These are phyloP conservation scores for Acleris literana DNA, from an alignment of 2,888 invertebrate genomes.

Conservation along the genomic window DNA sequence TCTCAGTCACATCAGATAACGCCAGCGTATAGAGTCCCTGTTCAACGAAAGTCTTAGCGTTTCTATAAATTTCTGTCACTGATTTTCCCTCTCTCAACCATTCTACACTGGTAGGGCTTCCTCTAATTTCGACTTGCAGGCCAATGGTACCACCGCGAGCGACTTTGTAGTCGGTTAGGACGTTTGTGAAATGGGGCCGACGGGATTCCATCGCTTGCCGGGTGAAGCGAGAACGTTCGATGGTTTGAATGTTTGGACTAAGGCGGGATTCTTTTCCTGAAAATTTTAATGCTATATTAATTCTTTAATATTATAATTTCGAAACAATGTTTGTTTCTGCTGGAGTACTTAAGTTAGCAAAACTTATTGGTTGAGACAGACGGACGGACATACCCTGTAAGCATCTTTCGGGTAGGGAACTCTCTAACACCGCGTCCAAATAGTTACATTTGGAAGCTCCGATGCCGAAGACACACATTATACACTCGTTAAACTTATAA, in stretches of 20 bases:
- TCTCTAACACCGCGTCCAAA: too few species aligned
- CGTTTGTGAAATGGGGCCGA: slow-evolving; percentile 87
- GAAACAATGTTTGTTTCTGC: too few species aligned
- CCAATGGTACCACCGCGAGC: slow-evolving; percentile 91
- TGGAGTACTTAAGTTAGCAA: too few species aligned
- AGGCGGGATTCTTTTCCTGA: slow-evolving; percentile 62
- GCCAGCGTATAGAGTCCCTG: slow-evolving; percentile 89
- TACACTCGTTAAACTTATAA: too few species aligned
- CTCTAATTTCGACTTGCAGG: slow-evolving; percentile 90
- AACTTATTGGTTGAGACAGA: too few species aligned
- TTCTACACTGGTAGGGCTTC: slow-evolving; percentile 88
- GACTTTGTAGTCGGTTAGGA: slow-evolving; percentile 88
- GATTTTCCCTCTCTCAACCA: slow-evolving; percentile 88
- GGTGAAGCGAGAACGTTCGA: slow-evolving; percentile 62
- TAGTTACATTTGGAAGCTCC: too few species aligned
- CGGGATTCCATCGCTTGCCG: slow-evolving; percentile 76
- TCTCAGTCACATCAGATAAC: slow-evolving; percentile 87
- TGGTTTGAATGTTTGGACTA: slow-evolving; percentile 61
- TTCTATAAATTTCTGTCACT: slow-evolving; percentile 82
- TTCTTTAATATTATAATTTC: too few species aligned
- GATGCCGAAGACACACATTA: too few species aligned
- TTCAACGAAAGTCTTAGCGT: slow-evolving; percentile 86
- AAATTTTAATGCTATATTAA: slow-evolving; percentile 32
- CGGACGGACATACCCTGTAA: too few species aligned
- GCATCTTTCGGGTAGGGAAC: too few species aligned